Conservation (phyloP, 2,797 vertebrate species). For the Oreortyx pictus region DNA sequence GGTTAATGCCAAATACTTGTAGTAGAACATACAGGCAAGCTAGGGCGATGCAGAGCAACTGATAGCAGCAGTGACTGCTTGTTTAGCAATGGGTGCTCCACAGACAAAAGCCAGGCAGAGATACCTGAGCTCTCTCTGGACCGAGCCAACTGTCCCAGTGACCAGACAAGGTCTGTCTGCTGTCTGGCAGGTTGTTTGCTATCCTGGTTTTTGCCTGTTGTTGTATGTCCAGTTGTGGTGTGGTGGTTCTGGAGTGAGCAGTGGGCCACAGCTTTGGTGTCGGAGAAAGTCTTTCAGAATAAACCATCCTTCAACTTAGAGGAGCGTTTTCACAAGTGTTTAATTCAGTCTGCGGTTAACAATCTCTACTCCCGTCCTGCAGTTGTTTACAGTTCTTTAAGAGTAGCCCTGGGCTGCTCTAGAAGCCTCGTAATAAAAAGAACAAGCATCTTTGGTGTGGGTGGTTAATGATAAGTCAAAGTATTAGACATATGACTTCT, state of each 20-base stretch:
- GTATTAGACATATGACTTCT: not conserved
- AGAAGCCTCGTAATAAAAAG: not conserved
- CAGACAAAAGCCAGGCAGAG: too few relatives aligned
- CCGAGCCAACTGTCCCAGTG: not conserved
- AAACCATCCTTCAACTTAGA: not conserved
- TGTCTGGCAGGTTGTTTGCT: not conserved
- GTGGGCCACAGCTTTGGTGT: not conserved
- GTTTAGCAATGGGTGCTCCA: not conserved
- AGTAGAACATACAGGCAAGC: too few relatives aligned
- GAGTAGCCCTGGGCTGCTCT: not conserved
- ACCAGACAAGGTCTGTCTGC: not conserved
- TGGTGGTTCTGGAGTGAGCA: not conserved
- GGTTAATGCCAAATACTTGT: not conserved
- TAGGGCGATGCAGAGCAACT: not conserved
- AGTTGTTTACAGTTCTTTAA: not conserved
- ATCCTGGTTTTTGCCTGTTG: not conserved
- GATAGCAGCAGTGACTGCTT: not conserved
- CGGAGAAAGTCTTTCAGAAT: not conserved
- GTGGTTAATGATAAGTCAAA: not conserved
- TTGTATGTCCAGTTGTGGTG: not conserved
- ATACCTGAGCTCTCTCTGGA: not conserved
- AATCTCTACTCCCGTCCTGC: not conserved
- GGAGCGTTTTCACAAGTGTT: not conserved
- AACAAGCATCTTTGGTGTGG: not conserved
- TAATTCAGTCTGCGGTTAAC: not conserved